These are phyloP conservation scores for Semibalanus balanoides DNA, from an alignment of 1,140 invertebrate species.

Conservation along the genomic window DNA sequence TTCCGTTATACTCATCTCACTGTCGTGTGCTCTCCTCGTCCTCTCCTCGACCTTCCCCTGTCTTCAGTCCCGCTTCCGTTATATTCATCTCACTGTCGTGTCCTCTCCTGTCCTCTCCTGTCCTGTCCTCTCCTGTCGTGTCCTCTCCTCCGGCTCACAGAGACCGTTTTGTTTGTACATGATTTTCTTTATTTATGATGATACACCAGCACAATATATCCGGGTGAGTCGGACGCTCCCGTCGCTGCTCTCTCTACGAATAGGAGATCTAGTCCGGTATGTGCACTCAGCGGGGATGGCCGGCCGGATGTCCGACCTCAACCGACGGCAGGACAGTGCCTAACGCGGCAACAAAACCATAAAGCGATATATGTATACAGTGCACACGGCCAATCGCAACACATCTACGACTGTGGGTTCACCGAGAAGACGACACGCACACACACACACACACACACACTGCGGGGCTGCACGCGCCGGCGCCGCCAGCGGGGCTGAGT, in stretches of 20 bases:
- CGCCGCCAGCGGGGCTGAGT: too few species aligned
- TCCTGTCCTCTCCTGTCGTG: too few species aligned
- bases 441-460: neutral
- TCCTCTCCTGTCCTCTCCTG: too few species aligned
- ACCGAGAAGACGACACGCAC: neutral
- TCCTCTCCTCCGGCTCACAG: neutral
- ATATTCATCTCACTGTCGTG: too few species aligned
- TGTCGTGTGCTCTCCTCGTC: too few species aligned
- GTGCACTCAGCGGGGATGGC: neutral
- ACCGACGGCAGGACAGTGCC: neutral
- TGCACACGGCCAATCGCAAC: neutral
- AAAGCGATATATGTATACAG: constrained; percentile 2
- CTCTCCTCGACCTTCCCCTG: too few species aligned
- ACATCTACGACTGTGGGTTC: neutral
- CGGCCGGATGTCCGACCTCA: neutral
- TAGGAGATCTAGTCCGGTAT: neutral
- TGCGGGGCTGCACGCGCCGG: too few species aligned
- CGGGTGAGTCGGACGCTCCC: neutral
- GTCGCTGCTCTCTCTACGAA: neutral
- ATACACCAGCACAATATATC: neutral
- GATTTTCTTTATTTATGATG: neutral
- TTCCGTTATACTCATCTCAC: too few species aligned
- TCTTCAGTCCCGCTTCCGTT: too few species aligned
- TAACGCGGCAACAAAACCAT: neutral
- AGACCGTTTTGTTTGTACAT: neutral